phyloP scores from a whole-genome alignment of 2,113 vertebrate species.

The Actinemys pallida region DNA sequence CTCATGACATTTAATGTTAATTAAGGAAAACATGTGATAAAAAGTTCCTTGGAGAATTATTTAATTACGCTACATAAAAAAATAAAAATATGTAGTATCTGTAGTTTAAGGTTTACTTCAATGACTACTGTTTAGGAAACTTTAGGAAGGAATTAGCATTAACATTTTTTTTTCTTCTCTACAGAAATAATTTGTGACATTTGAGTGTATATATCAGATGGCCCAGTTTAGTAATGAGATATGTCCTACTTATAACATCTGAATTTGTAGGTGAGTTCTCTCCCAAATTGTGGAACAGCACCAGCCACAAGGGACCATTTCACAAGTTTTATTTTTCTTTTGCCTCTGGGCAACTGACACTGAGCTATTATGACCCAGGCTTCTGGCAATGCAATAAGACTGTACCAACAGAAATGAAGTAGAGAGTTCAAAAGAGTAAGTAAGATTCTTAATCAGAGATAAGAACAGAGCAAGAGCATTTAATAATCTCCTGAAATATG shows the following conservation, averaged over 20 bases:
- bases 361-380: not conserved
- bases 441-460: not conserved
- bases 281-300: not conserved
- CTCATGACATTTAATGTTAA: constrained; percentile 80
- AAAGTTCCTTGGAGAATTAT: constrained; percentile 68
- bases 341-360: constrained; percentile 24
- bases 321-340: constrained; percentile 27
- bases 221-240: not conserved
- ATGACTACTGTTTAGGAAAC: constrained; percentile 4
- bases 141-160: not conserved
- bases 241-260: not conserved
- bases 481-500: constrained; percentile 1
- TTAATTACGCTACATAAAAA: constrained; percentile 50
- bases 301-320: not conserved
- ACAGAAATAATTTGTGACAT: not conserved
- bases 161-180: not conserved
- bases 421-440: constrained; percentile 22
- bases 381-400: constrained; percentile 38
- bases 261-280: not conserved
- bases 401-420: not conserved
- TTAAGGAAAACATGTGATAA: constrained; percentile 73
- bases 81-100: constrained; percentile 1
- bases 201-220: not conserved
- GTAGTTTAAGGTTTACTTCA: constrained; percentile 14
- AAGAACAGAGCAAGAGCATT: constrained; percentile 15